Evolutionary conservation across 2,797 vertebrate species (phyloP).

Genomic region (Pseudocheirus occidentalis): DNA sequence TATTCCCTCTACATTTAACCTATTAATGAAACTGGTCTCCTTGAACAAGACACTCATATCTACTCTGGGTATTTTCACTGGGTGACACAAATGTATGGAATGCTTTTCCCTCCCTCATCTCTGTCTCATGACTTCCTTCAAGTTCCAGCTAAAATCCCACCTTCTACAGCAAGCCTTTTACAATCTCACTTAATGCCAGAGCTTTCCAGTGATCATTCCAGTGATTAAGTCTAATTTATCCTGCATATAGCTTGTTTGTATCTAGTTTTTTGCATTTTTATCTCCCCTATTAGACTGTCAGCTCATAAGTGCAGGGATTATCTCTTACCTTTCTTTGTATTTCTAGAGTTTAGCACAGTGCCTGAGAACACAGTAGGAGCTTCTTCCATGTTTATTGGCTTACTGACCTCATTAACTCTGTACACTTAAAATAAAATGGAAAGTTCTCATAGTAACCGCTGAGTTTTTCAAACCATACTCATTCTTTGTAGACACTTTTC

Average conservation of each 20-base stretch:
- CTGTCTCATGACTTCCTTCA: neutral
- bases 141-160: neutral
- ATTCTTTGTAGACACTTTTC: conserved; percentile 11
- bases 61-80: too few species aligned
- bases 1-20: too few species aligned
- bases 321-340: neutral
- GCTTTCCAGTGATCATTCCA: neutral
- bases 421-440: conserved; percentile 34
- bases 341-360: neutral
- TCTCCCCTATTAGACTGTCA: neutral
- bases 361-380: neutral
- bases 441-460: conserved; percentile 24
- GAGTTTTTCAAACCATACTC: conserved; percentile 26
- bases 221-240: neutral
- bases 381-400: neutral
- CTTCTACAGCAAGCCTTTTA: neutral
- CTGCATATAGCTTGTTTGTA: neutral
- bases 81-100: neutral
- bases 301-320: neutral
- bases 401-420: neutral
- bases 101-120: neutral
- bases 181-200: neutral
- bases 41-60: too few species aligned
- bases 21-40: too few species aligned
- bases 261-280: neutral